Evolutionary conservation across 1,140 invertebrate species (phyloP).

Genomic region (Aethina tumida): DNA sequence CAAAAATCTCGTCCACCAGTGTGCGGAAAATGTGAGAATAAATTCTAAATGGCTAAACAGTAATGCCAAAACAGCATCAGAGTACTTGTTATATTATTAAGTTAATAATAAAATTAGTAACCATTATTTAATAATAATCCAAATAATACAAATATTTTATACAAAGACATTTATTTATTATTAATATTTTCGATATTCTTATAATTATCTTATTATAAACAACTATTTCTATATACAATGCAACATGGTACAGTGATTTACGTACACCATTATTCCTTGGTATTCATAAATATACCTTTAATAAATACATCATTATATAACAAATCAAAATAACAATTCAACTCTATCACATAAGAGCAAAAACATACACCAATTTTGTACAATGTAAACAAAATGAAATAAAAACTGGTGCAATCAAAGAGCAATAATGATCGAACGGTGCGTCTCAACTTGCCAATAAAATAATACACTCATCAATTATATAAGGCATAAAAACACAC

Average conservation of each 20-base stretch:
- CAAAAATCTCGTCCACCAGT: too few relatives aligned
- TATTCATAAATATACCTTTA: conserved; percentile 23
- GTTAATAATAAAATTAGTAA: too few relatives aligned
- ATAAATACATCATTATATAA: conserved; percentile 25
- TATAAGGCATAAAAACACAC: too few relatives aligned
- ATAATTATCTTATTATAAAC: conserved; percentile 35
- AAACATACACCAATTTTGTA: conserved; percentile 18
- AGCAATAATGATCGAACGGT: conserved; percentile 1
- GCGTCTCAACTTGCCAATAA: too few relatives aligned
- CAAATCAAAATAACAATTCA: conserved; percentile 27
- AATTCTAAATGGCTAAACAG: too few relatives aligned
- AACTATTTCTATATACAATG: conserved; percentile 35
- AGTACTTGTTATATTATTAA: too few relatives aligned
- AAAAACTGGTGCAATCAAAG: conserved; percentile 9
- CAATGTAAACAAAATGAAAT: conserved; percentile 6
- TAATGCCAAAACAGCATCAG: too few relatives aligned
- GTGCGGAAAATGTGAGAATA: too few relatives aligned
- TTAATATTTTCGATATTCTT: conserved; percentile 34
- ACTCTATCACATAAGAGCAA: conserved; percentile 28
- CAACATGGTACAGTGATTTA: conserved; percentile 28
- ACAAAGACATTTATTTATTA: conserved; percentile 36
- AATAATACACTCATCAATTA: too few relatives aligned
- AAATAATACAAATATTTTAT: conserved; percentile 22
- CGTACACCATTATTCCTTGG: conserved; percentile 26
- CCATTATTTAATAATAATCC: too few relatives aligned